These are phyloP conservation scores for Seriola rivoliana DNA, from an alignment of 2,113 vertebrate species.

Conservation along the genomic window DNA sequence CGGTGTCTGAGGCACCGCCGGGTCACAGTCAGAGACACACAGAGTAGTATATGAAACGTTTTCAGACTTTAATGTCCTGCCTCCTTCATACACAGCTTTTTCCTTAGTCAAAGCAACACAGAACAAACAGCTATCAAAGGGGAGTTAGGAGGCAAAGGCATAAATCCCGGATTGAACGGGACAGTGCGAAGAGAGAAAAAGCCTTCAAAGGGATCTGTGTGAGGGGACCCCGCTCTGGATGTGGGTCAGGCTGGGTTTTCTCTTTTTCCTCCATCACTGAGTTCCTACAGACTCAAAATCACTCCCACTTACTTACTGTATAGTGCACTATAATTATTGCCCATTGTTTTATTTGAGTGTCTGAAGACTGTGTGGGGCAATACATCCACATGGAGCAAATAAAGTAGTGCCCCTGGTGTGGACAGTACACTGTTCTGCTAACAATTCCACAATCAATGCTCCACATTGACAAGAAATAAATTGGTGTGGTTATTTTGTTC, in stretches of 20 bases:
- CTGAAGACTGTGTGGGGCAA: too few relatives aligned
- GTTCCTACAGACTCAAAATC: not conserved
- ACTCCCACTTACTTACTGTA: not conserved
- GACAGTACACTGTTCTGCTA: not conserved
- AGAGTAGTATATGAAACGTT: constrained; percentile 40
- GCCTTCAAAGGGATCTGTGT: constrained; percentile 36
- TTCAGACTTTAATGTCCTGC: constrained; percentile 43
- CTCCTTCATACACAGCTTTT: constrained; percentile 33
- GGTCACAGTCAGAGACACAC: constrained; percentile 48
- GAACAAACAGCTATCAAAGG: constrained; percentile 72
- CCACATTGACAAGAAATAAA: not conserved
- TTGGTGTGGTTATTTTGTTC: not conserved
- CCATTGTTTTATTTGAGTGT: not conserved
- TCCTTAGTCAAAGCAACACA: constrained; percentile 46
- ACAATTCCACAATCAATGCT: not conserved
- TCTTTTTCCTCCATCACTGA: not conserved
- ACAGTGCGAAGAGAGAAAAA: constrained; percentile 19
- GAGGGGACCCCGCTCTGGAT: constrained; percentile 26
- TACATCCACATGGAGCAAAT: too few relatives aligned
- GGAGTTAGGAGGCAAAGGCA: constrained; percentile 49
- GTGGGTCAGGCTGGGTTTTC: constrained; percentile 37
- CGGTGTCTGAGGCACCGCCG: constrained; percentile 29
- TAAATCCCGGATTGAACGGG: constrained; percentile 12
- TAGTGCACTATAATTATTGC: not conserved
- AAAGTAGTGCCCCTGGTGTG: not conserved